Evolutionary conservation across 2,797 vertebrate species (phyloP).

Genomic region (Alexandromys oeconomus): DNA sequence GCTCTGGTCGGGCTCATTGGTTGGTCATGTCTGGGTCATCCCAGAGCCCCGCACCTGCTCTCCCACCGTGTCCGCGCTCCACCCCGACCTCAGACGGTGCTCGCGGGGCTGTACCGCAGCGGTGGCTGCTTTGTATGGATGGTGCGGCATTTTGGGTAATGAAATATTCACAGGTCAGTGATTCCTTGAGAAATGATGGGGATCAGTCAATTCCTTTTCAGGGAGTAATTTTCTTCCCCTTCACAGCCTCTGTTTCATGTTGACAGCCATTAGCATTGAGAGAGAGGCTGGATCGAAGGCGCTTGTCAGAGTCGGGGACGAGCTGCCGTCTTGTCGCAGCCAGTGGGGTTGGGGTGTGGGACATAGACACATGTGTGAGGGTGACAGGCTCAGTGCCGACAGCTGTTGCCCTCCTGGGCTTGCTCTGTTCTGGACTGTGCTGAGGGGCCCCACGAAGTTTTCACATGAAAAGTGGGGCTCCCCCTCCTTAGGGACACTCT

Average conservation of each 20-base stretch:
- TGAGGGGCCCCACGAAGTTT: neutral
- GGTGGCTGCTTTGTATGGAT: conserved; percentile 91
- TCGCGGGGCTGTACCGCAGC: neutral
- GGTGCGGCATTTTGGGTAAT: conserved; percentile 94
- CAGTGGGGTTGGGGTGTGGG: neutral
- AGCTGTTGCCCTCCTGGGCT: neutral
- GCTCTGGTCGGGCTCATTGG: neutral
- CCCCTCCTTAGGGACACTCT: neutral
- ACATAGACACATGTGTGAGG: neutral
- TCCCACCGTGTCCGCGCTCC: neutral
- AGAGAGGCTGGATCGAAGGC: conserved; percentile 88
- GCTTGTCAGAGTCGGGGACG: conserved; percentile 85
- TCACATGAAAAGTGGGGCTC: neutral
- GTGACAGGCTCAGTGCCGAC: rapidly evolving
- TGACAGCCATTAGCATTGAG: conserved; percentile 93
- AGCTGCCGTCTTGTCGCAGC: neutral
- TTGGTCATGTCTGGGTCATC: neutral
- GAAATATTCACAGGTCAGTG: conserved; percentile 99
- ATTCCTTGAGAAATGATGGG: conserved; percentile 96
- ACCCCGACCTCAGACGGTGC: neutral
- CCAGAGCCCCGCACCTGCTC: neutral
- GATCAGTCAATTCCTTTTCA: conserved; percentile 97
- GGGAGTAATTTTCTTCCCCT: conserved; percentile 94
- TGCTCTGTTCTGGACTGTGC: neutral
- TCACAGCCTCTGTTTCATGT: conserved; percentile 90